phyloP scores from a whole-genome alignment of 2,888 invertebrate genomes.

The Drosophila lutescens region DNA sequence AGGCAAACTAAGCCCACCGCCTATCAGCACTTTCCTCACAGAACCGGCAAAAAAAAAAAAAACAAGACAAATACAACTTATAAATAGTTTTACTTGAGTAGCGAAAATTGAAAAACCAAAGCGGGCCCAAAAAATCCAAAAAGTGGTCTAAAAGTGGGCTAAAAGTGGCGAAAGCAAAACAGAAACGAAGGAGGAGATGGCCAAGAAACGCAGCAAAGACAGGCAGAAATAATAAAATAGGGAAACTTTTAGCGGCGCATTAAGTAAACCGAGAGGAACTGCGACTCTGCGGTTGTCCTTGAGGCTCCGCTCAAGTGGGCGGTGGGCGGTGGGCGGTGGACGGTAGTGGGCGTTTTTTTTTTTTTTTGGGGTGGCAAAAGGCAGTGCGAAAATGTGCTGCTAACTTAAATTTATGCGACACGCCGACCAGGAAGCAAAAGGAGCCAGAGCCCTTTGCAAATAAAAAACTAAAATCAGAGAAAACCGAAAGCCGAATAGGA shows the following conservation, averaged over 20 bases:
- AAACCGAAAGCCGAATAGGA: conserved; percentile 19
- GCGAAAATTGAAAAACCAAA: conserved; percentile 73
- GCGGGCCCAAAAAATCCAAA: conserved; percentile 29
- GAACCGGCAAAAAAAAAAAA: conserved; percentile 18
- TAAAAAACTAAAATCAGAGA: conserved; percentile 5
- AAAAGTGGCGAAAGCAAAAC: conserved; percentile 32
- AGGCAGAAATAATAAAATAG: conserved; percentile 76
- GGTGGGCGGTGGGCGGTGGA: conserved; percentile 2
- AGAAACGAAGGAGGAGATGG: background rate
- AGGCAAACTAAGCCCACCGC: background rate
- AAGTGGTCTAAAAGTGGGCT: conserved; percentile 7
- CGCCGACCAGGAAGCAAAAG: conserved; percentile 37
- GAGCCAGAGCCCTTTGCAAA: background rate
- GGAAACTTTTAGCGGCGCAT: conserved; percentile 79
- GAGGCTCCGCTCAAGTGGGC: conserved; percentile 42
- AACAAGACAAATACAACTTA: conserved; percentile 74
- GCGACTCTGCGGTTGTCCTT: conserved; percentile 80
- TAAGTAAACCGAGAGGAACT: conserved; percentile 78
- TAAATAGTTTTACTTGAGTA: conserved; percentile 73
- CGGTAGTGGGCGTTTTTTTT: background rate
- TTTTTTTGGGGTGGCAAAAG: background rate
- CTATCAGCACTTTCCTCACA: conserved; percentile 3
- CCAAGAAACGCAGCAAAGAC: conserved; percentile 47
- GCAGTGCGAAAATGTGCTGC: conserved; percentile 76
- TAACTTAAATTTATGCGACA: conserved; percentile 79